Conservation (phyloP, 2,888 invertebrate genomes). For the Protodeltote pygarga region DNA sequence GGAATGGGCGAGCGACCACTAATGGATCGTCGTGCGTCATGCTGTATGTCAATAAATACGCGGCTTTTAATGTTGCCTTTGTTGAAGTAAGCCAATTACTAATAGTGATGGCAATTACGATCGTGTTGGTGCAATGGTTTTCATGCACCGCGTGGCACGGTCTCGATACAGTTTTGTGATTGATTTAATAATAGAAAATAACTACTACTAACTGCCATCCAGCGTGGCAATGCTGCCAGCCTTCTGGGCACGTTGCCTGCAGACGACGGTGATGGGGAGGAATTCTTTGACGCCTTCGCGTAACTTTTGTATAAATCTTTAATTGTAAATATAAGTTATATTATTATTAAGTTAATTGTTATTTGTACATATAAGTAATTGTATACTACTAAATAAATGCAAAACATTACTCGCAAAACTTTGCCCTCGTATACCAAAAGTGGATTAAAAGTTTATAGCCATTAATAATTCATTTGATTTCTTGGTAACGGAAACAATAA, state of each 20-base stretch:
- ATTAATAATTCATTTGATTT: conserved; percentile 34
- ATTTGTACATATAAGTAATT: too few relatives aligned
- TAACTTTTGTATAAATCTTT: too few relatives aligned
- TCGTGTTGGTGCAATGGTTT: conserved; percentile 52
- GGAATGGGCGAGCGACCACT: conserved; percentile 61
- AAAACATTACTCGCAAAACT: conserved; percentile 18
- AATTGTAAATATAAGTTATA: too few relatives aligned
- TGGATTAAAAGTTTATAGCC: conserved; percentile 34
- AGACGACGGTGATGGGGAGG: too few relatives aligned
- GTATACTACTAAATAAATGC: conserved; percentile 27
- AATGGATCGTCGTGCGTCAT: conserved; percentile 74
- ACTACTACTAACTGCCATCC: too few relatives aligned
- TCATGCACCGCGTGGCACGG: conserved; percentile 19
- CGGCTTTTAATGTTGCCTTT: conserved; percentile 75
- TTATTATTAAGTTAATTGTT: too few relatives aligned
- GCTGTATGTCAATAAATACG: conserved; percentile 73
- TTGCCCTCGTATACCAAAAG: conserved; percentile 14
- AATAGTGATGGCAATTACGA: conserved; percentile 64
- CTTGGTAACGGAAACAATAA: conserved; percentile 41
- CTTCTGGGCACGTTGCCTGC: too few relatives aligned
- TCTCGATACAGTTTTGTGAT: conserved; percentile 33
- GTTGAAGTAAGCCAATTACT: conserved; percentile 76
- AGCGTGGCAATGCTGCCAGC: too few relatives aligned
- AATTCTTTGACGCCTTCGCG: too few relatives aligned
- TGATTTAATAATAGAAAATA: conserved; percentile 46